Conservation (phyloP, 92 coral and sea anemone genomes). For the Zoanthus sociatus region DNA sequence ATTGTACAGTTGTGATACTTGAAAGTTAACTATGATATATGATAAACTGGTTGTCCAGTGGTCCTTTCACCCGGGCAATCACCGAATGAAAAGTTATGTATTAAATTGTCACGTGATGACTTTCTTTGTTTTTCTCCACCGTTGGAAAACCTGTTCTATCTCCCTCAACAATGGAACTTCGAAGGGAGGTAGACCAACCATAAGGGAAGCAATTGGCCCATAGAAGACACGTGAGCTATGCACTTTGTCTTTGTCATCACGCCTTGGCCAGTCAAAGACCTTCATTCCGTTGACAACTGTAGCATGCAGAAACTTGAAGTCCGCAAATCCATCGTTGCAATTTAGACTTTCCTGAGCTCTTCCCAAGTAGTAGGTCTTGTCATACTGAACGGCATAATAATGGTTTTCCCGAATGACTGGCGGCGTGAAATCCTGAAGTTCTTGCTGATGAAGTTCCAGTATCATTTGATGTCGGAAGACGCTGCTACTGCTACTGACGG, state of each 20-base stretch:
- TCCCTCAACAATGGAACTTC: neutral
- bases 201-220: conserved; percentile 3
- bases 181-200: neutral
- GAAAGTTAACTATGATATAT: neutral
- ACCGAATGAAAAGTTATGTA: neutral
- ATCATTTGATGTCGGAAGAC: neutral
- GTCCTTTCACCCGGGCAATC: conserved; percentile 7
- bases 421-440: conserved; percentile 6
- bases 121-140: conserved; percentile 4
- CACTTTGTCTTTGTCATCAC: neutral
- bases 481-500: neutral
- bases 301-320: conserved; percentile 34
- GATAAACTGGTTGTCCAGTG: neutral
- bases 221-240: conserved; percentile 20
- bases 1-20: too few relatives aligned
- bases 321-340: neutral
- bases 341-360: conserved; percentile 10
- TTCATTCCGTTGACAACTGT: conserved; percentile 1
- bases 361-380: conserved; percentile 5
- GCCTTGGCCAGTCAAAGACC: neutral
- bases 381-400: conserved; percentile 13
- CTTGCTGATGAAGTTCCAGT: conserved; percentile 11
- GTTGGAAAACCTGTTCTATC: conserved; percentile 4
- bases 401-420: neutral
- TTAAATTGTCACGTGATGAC: neutral